A percentile compares a stretch with the other conserved stretches of the same genome.
Evolutionary conservation across 2,113 vertebrate genomes (phyloP).

Genomic region (Jaculus jaculus): DNA sequence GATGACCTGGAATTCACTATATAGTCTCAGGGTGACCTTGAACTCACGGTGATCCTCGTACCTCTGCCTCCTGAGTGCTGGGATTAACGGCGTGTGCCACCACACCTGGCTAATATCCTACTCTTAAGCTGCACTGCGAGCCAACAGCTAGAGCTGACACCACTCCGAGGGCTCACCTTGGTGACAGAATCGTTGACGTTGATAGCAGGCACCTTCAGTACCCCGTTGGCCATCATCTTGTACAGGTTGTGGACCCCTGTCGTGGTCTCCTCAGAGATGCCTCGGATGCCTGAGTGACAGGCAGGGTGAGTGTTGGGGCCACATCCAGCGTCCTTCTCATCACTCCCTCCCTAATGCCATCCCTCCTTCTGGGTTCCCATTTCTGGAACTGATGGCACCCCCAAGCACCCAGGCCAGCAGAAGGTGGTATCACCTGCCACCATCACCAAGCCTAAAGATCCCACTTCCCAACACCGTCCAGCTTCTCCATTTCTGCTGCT

Average conservation of each 20-base stretch:
- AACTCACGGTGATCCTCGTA: no score
- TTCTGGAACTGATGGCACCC: neutral
- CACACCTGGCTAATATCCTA: neutral
- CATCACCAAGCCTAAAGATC: neutral
- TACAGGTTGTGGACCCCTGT: slow-evolving; percentile 98
- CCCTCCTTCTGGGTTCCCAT: neutral
- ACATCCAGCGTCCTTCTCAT: neutral
- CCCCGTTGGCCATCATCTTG: slow-evolving; percentile 94
- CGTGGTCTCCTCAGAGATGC: slow-evolving; percentile 97
- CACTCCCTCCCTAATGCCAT: neutral
- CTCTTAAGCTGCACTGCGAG: neutral
- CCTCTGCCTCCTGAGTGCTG: no score
- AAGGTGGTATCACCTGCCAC: neutral
- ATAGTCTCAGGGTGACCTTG: no score
- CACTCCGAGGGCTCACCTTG: slow-evolving; percentile 87
- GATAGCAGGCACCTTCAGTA: slow-evolving; percentile 95
- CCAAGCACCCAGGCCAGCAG: neutral
- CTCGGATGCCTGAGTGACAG: slow-evolving; percentile 89
- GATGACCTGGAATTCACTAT: no score
- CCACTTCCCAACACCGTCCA: neutral
- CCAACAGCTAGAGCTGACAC: neutral
- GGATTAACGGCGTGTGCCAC: no score
- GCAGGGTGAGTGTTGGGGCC: neutral
- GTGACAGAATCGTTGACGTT: slow-evolving; percentile 99
- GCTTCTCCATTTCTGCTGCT: neutral